Base-by-base conservation (phyloP, 92 coral and sea anemone genomes). In the Porites evermanni region DNA sequence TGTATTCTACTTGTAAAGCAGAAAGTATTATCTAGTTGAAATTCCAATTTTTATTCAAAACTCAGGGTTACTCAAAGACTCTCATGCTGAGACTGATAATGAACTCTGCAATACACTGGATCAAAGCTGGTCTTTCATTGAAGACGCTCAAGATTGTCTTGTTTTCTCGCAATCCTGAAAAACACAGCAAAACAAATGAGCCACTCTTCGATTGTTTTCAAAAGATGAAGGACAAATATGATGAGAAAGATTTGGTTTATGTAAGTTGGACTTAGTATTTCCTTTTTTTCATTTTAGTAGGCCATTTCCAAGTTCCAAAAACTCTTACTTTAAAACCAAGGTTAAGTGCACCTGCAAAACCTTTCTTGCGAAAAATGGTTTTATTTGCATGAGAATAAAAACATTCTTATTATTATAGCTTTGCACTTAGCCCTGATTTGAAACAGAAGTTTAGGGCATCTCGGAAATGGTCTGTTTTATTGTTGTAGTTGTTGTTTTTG, bases 31-130 rank as follows among this genome's bases (percentile, higher is more conserved):
- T 20, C 67, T 47, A 20, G 7, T 13, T 1, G 14, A 13, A 54
- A 26, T 65, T 12, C 3, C 66, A 56, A 2, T 76, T 21, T 20
- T 61, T 78, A 26, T 50, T 66, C 58, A 21, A 12, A 23, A 56
- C 75, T 0, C 52, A 96, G 98, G 95, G 95, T 23, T 96, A 94
- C 86, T 85, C 98, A 29, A 89, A 90, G 71, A 70, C 70, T 19
- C 93, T 90, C 23, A 94, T 96, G 89, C 75, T 94, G 32, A 77
- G 91, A 71, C 96, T 92, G 50, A 71, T 94, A 63, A 88, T 96
- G 60, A 79, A 89, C 66, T 91, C 98, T 74, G 98, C 98, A 53
- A 89, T 96, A 12, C 91, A 94, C 86, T 96, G 98, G 98, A 96
- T 96, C 88, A 93, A 93, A 83, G 89, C 98, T 53, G 98, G 98